Conservation (phyloP, 2,888 invertebrate genomes). For the Smittia aterrima region DNA sequence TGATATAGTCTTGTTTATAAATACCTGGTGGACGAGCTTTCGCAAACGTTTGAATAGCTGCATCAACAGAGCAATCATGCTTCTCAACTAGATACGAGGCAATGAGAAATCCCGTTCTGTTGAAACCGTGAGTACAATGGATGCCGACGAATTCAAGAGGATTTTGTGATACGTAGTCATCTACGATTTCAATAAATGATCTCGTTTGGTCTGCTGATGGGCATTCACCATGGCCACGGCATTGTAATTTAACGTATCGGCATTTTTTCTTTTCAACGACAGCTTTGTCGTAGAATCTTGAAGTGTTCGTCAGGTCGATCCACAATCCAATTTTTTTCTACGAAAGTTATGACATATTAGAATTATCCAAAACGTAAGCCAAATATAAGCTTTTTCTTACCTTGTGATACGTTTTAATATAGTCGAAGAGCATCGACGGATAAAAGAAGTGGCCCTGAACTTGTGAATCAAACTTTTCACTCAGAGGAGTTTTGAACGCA, state of each 20-base stretch:
- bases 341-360: neutral
- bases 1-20: slow-evolving; percentile 93
- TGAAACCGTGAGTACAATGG: slow-evolving; percentile 97
- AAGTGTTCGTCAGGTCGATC: slow-evolving; percentile 96
- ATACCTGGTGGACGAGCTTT: slow-evolving; percentile 82
- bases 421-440: slow-evolving; percentile 81
- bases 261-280: slow-evolving; percentile 74
- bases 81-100: slow-evolving; percentile 86
- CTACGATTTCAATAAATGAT: slow-evolving; percentile 78
- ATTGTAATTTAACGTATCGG: slow-evolving; percentile 83
- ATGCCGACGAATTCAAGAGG: slow-evolving; percentile 73
- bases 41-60: slow-evolving; percentile 76
- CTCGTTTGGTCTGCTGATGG: slow-evolving; percentile 81
- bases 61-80: slow-evolving; percentile 78
- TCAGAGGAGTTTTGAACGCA: slow-evolving; percentile 93
- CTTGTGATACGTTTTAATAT: slow-evolving; percentile 69
- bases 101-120: slow-evolving; percentile 94
- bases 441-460: slow-evolving; percentile 83
- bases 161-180: slow-evolving; percentile 72
- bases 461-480: slow-evolving; percentile 74
- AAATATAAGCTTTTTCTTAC: slow-evolving; percentile 54
- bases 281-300: slow-evolving; percentile 83
- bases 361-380: neutral
- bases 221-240: slow-evolving; percentile 89
- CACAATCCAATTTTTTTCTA: slow-evolving; percentile 88